Evolutionary conservation across 2,797 vertebrate genomes (phyloP).

Genomic region (Natrix natrix): DNA sequence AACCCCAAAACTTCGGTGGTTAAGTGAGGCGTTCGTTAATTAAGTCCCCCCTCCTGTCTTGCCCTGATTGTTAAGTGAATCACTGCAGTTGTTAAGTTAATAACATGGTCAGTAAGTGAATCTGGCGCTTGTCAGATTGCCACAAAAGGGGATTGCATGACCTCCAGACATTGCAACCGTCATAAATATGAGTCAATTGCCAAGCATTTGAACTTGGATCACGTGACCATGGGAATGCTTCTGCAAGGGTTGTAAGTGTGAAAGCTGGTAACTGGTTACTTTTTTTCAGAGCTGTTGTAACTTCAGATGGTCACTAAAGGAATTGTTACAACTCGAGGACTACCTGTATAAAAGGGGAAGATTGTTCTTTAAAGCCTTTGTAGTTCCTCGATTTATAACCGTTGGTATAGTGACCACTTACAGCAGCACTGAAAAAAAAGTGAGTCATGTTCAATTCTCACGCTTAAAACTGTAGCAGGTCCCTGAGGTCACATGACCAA

Average conservation of each 20-base stretch:
- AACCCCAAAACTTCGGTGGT: neutral
- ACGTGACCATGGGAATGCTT: neutral
- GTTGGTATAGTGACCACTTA: neutral
- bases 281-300: neutral
- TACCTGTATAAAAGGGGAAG: neutral
- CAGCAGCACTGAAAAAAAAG: neutral
- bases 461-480: neutral
- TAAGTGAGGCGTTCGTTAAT: neutral
- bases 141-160: neutral
- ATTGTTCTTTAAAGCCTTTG: neutral
- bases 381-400: neutral
- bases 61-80: neutral
- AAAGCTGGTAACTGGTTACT: neutral
- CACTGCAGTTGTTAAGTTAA: neutral
- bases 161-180: neutral
- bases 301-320: neutral
- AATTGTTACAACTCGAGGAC: neutral
- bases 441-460: neutral
- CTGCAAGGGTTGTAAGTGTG: neutral
- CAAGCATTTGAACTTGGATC: neutral
- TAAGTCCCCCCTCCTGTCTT: neutral
- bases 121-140: neutral
- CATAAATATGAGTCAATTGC: neutral
- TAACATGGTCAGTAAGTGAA: neutral
- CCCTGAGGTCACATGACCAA: neutral